phyloP scores from a whole-genome alignment of 2,113 vertebrate species.

The Zeus faber region DNA sequence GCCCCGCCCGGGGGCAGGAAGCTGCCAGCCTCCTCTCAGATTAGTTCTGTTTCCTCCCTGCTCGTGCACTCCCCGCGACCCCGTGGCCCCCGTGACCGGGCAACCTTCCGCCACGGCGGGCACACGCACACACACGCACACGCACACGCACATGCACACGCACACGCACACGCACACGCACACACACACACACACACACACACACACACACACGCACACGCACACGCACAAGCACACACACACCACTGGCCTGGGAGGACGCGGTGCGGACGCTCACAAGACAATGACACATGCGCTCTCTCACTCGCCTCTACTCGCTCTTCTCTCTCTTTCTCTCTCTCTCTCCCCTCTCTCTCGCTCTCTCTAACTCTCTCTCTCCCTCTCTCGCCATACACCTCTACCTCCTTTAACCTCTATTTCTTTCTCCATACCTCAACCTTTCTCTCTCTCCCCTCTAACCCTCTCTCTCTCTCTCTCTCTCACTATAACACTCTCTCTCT shows the following conservation, averaged over 20 bases:
- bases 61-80: constrained; percentile 66
- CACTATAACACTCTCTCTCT: too few species aligned
- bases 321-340: too few species aligned
- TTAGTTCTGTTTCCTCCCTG: constrained; percentile 76
- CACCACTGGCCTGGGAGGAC: not conserved
- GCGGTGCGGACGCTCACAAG: not conserved
- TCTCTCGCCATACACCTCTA: too few species aligned
- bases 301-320: constrained; percentile 4
- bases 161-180: constrained; percentile 30
- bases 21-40: constrained; percentile 76
- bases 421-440: too few species aligned
- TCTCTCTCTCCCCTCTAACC: too few species aligned
- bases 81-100: constrained; percentile 56
- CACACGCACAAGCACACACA: constrained; percentile 44
- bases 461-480: too few species aligned
- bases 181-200: constrained; percentile 35
- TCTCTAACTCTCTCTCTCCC: too few species aligned
- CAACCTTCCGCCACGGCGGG: constrained; percentile 60
- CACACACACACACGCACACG: constrained; percentile 14
- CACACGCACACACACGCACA: constrained; percentile 12
- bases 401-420: too few species aligned
- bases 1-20: constrained; percentile 74
- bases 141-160: not conserved
- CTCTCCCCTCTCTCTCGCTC: too few species aligned
- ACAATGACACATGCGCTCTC: constrained; percentile 23